Conservation (phyloP, 64 coral and sea anemone genomes). For the Acropora tenuis region DNA sequence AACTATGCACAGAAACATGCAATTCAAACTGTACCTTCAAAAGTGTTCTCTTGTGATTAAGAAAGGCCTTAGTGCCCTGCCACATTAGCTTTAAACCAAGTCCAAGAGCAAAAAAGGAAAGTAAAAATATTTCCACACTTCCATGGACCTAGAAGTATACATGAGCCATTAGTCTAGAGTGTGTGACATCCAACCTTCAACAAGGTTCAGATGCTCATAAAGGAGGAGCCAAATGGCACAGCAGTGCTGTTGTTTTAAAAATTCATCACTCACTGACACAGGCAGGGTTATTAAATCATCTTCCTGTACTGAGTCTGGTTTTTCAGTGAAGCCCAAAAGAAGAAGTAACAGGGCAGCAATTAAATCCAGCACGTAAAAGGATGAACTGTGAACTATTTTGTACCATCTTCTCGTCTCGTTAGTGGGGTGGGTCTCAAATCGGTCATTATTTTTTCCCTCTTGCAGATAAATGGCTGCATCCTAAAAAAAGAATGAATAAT, state of each 20-base stretch:
- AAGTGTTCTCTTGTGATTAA: slow-evolving; percentile 88
- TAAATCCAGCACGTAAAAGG: slow-evolving; percentile 82
- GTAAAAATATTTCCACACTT: slow-evolving; percentile 57
- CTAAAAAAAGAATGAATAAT: slow-evolving; percentile 23
- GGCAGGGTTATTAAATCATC: slow-evolving; percentile 37
- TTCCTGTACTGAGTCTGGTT: slow-evolving; percentile 23
- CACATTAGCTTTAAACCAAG: slow-evolving; percentile 81
- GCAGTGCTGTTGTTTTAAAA: background rate
- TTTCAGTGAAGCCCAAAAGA: slow-evolving; percentile 72
- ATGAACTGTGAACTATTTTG: slow-evolving; percentile 70
- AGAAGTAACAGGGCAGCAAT: slow-evolving; percentile 74
- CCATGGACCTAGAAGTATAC: slow-evolving; percentile 64
- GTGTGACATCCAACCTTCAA: too few relatives aligned
- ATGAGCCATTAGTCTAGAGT: too few relatives aligned
- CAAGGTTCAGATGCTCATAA: too few relatives aligned
- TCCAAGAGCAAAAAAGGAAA: slow-evolving; percentile 61
- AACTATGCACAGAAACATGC: too few relatives aligned
- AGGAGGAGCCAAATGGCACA: too few relatives aligned
- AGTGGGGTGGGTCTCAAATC: slow-evolving; percentile 86
- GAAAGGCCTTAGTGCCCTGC: slow-evolving; percentile 77
- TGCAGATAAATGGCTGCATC: slow-evolving; percentile 91
- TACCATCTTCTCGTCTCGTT: slow-evolving; percentile 75
- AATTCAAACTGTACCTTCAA: slow-evolving; percentile 47
- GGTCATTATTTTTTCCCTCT: slow-evolving; percentile 93
- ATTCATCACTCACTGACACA: slow-evolving; percentile 64